Conservation (phyloP, 2,888 invertebrate species). For the Torymus texanus region DNA sequence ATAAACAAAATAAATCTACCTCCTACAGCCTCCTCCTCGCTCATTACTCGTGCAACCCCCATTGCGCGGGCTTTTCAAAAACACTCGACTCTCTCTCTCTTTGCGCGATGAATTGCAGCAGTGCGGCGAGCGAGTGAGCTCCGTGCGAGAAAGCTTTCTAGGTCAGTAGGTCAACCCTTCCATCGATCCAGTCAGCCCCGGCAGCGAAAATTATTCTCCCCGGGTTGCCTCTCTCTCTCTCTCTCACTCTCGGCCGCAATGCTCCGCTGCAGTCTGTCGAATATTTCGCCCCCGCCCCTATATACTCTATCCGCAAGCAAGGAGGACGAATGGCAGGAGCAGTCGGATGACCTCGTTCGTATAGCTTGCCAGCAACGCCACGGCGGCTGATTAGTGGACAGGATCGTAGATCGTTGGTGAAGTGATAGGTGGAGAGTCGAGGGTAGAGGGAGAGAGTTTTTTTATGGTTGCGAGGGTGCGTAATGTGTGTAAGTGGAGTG, state of each 20-base stretch:
- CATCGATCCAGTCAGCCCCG: conserved; percentile 42
- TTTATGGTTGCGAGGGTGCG: too few species aligned
- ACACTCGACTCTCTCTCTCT: not conserved
- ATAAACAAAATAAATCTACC: conserved; percentile 25
- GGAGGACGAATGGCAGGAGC: too few species aligned
- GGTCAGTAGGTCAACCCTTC: conserved; percentile 55
- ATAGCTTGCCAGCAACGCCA: not conserved
- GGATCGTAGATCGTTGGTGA: not conserved
- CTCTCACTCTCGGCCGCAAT: conserved; percentile 2
- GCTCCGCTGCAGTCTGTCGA: not conserved
- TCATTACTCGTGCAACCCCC: too few species aligned
- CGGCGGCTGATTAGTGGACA: conserved; percentile 34
- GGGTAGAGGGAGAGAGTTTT: too few species aligned
- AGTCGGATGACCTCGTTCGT: conserved; percentile 30
- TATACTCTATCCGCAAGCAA: not conserved
- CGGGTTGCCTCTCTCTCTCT: too few species aligned
- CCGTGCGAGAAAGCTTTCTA: conserved; percentile 1
- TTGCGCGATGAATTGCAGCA: not conserved
- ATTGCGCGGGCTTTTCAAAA: conserved; percentile 7
- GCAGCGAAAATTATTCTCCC: conserved; percentile 32
- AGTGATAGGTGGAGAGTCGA: too few species aligned
- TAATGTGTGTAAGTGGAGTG: too few species aligned
- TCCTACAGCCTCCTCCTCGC: not conserved
- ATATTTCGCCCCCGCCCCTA: conserved; percentile 29
- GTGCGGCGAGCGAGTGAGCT: not conserved